Percentiles rank a stretch among this genome's conserved stretches.
Evolutionary conservation across 2,888 invertebrate genomes (phyloP).

Genomic region (Lycocerus yunnanus): DNA sequence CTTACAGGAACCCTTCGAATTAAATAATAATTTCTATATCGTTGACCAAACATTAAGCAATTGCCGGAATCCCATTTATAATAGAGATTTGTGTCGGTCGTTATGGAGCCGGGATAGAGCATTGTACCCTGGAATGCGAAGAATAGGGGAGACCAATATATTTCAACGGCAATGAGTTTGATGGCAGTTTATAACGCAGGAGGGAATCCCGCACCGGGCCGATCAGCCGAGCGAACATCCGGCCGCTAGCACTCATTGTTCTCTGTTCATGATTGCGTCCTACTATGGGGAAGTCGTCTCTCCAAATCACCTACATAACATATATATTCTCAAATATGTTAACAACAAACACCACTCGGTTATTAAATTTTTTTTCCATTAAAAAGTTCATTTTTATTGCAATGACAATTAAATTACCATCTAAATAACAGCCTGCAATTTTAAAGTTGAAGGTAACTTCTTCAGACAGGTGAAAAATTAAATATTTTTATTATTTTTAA

Average conservation of each 20-base stretch:
- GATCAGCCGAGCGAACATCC: conserved; percentile 51
- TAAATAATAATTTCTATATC: conserved; percentile 51
- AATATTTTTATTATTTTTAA: no score
- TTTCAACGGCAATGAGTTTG: conserved; percentile 47
- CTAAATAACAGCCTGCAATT: neutral
- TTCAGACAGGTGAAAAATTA: neutral
- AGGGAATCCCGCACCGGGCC: conserved; percentile 45
- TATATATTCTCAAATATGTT: neutral
- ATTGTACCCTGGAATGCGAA: conserved; percentile 43
- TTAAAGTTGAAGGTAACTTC: neutral
- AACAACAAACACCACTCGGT: neutral
- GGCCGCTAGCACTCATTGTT: conserved; percentile 45
- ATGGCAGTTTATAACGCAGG: conserved; percentile 43
- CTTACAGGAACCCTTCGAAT: conserved; percentile 31
- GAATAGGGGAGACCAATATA: conserved; percentile 47
- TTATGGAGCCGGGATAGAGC: conserved; percentile 33
- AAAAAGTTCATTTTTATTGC: neutral
- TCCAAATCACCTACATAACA: conserved; percentile 17
- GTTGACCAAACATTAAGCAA: conserved; percentile 49
- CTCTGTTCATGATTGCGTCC: conserved; percentile 33
- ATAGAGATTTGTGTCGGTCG: conserved; percentile 39
- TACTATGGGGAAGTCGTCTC: conserved; percentile 24
- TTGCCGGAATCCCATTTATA: conserved; percentile 45
- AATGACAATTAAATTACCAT: neutral
- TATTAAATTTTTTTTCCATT: neutral